These are phyloP conservation scores for Setophaga coronata DNA, from an alignment of 2,113 vertebrate genomes.

Conservation along the genomic window DNA sequence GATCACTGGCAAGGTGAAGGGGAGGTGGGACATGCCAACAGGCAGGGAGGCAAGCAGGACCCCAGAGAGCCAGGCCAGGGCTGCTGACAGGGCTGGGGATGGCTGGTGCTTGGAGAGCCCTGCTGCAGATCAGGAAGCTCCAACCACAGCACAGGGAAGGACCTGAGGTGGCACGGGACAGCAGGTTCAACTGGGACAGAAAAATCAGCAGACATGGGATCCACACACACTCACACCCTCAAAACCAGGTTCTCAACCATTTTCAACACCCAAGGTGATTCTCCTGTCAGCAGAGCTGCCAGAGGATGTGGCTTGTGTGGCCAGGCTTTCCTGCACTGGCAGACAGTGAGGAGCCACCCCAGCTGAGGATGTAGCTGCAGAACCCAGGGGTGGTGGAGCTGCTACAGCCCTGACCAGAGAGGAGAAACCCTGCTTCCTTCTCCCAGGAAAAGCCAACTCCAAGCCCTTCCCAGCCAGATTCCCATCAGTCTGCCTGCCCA, in stretches of 20 bases:
- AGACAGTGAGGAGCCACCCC: background rate
- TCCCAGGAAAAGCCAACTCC: background rate
- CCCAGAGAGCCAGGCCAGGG: background rate
- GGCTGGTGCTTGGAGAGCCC: background rate
- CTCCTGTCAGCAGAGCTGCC: background rate
- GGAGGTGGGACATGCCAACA: background rate
- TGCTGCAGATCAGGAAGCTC: background rate
- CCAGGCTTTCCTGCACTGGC: background rate
- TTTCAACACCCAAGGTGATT: background rate
- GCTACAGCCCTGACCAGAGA: background rate
- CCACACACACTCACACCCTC: background rate
- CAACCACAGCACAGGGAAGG: rapidly evolving
- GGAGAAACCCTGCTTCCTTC: background rate
- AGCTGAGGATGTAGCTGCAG: rapidly evolving
- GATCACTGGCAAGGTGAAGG: background rate
- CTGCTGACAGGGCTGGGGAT: rapidly evolving
- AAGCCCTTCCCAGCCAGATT: background rate
- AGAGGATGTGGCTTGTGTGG: background rate
- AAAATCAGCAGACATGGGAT: background rate
- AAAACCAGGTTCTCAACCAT: background rate
- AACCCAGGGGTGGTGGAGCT: background rate
- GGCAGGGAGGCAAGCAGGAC: background rate
- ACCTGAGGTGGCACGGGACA: rapidly evolving
- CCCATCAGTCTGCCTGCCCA: background rate
- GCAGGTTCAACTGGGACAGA: background rate